Percentiles rank a stretch among this genome's conserved stretches.
Conservation (phyloP, 2,888 invertebrate species). For the Zele albiditarsus region DNA sequence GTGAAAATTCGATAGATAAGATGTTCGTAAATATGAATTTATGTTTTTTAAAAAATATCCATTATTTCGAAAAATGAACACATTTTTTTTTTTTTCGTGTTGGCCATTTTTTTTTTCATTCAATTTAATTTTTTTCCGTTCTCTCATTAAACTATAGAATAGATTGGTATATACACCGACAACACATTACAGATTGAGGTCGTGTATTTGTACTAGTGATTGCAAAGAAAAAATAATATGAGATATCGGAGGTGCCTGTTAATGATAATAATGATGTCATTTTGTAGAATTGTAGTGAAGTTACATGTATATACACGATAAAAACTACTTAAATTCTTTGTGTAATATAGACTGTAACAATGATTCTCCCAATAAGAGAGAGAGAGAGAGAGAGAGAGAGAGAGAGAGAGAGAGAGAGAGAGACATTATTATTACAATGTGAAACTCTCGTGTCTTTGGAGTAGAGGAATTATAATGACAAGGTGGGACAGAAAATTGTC, state of each 20-base stretch:
- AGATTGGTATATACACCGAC: too few relatives aligned
- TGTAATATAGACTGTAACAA: slow-evolving; percentile 1
- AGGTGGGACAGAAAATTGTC: slow-evolving; percentile 39
- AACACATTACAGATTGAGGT: background rate
- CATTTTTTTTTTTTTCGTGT: too few relatives aligned
- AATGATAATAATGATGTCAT: background rate
- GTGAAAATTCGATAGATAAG: too few relatives aligned
- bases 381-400: background rate
- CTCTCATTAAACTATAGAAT: too few relatives aligned
- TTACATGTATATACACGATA: background rate
- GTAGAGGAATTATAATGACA: slow-evolving; percentile 37
- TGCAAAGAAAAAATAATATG: background rate
- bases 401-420: background rate
- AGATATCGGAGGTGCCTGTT: background rate
- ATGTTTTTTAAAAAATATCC: too few relatives aligned
- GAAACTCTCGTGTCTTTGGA: slow-evolving; percentile 18
- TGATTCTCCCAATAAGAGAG: background rate
- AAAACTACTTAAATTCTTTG: background rate
- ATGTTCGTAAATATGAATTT: too few relatives aligned
- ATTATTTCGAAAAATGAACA: too few relatives aligned
- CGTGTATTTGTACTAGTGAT: background rate
- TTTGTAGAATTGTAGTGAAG: background rate
- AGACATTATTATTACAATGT: slow-evolving; percentile 1
- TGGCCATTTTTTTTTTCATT: too few relatives aligned
- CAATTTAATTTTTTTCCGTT: too few relatives aligned